phyloP scores from a whole-genome alignment of 2,797 vertebrate species.

The Acropternis orthonyx region DNA sequence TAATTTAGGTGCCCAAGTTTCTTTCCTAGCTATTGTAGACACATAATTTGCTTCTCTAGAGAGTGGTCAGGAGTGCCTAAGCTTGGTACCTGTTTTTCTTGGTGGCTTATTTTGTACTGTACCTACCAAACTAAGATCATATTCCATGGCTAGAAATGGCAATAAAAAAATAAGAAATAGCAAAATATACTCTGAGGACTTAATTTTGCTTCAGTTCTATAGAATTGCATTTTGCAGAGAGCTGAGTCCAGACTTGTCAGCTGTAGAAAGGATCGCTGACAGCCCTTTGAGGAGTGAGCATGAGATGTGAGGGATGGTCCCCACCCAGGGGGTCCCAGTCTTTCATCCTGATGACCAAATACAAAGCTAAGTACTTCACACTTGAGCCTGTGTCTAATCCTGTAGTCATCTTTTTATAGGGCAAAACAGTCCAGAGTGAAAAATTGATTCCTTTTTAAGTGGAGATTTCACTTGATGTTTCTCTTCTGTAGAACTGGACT shows the following conservation, averaged over 20 bases:
- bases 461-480: not conserved
- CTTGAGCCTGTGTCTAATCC: not conserved
- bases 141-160: not conserved
- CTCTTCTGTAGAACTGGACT: not conserved
- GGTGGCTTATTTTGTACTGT: not conserved
- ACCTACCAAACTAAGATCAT: not conserved
- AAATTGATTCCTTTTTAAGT: not conserved
- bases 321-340: not conserved
- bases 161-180: conserved; percentile 3
- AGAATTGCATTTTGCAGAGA: not conserved
- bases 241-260: not conserved
- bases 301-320: not conserved
- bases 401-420: not conserved
- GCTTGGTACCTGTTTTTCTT: not conserved
- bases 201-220: conserved; percentile 11
- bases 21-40: not conserved
- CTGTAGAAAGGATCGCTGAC: not conserved
- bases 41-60: not conserved
- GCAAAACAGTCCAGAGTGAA: not conserved
- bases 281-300: not conserved
- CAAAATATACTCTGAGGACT: not conserved
- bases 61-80: not conserved
- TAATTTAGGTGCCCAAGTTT: not conserved
- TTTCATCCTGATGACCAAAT: not conserved
- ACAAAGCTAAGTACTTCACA: not conserved